Evolutionary conservation across 2,113 vertebrate species (phyloP), one percentile per base, ranked within the genome.

Genomic region (Lasiurus borealis): DNA sequence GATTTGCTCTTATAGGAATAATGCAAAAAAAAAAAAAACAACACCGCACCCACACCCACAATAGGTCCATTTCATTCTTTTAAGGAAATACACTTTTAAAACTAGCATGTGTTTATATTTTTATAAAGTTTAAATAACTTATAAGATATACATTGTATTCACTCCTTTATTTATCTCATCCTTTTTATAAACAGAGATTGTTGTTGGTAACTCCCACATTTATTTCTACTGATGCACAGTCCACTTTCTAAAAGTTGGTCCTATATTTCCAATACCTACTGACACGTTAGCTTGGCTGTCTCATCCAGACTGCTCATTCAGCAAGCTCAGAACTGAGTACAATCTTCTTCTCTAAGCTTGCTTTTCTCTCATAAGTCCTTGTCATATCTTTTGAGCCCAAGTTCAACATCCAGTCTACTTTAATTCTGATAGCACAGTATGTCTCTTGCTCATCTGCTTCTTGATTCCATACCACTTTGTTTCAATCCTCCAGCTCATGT

Each of bases 111-210:
- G 12, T 95, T 77, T 50, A 6, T 87, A 46, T 59, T 95, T 93
- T 93, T 92, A 19, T 54, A 95, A 88, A 57, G 48, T 44, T 94
- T 91, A 78, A 90, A 71, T 95, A 80, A 73, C 85, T 86, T 50
- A 86, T 77, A 92, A 95, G 72, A 46, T 84, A 73, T 21, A 82
- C 12, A 44, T 25, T 4, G 2, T n/a, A 14, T 44, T 75, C 72
- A 64, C 5, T 91, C 6, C 40, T 36, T 82, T 75, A 25, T 16
- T 52, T 72, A 84, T 44, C n/a, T 94, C 48, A 68, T 82, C 31
- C 8, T 48, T 71, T 68, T 16, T 46, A 87, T 46, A 83, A 83
- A 77, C 40, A 18, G 40, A 64, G 66, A 25, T n/a, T 48, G 76
- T 89, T 54, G 66, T 27, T 14, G 54, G 31, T 73, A 19, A 44